A percentile compares a stretch with the other conserved stretches of the same genome.
These are phyloP conservation scores for Flexamia atlantica DNA, from an alignment of 2,888 invertebrate species.

Conservation along the genomic window DNA sequence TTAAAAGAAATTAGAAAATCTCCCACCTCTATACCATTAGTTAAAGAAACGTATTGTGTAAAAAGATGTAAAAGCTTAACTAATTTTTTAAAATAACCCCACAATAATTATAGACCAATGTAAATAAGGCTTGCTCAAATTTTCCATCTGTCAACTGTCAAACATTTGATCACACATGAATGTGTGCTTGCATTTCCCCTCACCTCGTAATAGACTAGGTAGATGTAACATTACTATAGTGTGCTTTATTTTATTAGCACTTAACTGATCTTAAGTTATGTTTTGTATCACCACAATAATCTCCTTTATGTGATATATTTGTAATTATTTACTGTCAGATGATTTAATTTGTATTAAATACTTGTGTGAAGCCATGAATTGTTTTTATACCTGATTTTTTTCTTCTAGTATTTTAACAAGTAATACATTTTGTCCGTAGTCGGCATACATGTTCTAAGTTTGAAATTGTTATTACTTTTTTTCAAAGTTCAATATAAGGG, in stretches of 20 bases:
- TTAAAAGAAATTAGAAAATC: neutral
- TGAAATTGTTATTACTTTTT: no score
- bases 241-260: slow-evolving; percentile 38
- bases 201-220: neutral
- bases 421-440: no score
- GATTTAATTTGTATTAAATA: slow-evolving; percentile 62
- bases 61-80: neutral
- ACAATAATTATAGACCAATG: neutral
- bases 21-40: neutral
- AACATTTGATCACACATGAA: neutral
- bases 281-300: slow-evolving; percentile 25
- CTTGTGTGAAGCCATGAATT: slow-evolving; percentile 36
- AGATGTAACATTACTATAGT: slow-evolving; percentile 30
- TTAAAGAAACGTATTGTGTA: neutral
- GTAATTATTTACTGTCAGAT: slow-evolving; percentile 62
- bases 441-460: no score
- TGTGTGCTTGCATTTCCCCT: slow-evolving; percentile 13
- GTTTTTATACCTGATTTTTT: neutral
- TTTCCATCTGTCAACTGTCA: neutral
- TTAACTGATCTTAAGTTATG: slow-evolving; percentile 5
- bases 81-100: neutral
- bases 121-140: slow-evolving; percentile 33
- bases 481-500: no score
- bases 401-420: no score
- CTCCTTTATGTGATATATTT: slow-evolving; percentile 62